Evolutionary conservation across 2,113 vertebrate species (phyloP).

Genomic region (Aegithalos caudatus): DNA sequence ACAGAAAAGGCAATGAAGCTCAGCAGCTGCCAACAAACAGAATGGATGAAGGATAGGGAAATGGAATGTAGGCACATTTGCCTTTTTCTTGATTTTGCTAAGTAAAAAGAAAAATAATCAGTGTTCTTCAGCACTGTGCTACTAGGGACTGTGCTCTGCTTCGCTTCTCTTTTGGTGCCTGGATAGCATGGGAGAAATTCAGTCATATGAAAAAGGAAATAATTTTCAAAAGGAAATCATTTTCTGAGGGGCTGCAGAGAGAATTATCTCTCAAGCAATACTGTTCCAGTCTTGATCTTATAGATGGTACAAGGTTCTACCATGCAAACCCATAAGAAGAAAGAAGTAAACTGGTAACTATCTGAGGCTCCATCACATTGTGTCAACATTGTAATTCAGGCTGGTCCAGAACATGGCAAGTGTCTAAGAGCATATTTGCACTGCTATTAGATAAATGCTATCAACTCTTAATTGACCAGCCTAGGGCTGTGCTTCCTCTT

Average conservation of each 20-base stretch:
- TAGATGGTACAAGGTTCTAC: neutral
- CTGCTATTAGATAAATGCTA: neutral
- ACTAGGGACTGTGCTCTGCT: neutral
- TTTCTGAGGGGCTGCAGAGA: neutral
- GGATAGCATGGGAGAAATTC: neutral
- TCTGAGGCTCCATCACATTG: fast-evolving
- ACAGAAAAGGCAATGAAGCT: neutral
- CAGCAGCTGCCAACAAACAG: neutral
- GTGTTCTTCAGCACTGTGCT: neutral
- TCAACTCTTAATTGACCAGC: neutral
- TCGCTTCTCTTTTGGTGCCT: neutral
- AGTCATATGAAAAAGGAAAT: neutral
- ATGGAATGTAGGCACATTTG: neutral
- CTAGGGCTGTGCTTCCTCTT: neutral
- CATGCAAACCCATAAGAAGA: neutral
- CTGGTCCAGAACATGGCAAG: neutral
- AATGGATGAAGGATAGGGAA: neutral
- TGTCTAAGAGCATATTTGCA: neutral
- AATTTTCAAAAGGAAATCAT: neutral
- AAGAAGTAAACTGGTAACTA: neutral
- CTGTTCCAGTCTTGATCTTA: neutral
- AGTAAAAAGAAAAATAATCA: neutral
- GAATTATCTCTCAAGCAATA: neutral
- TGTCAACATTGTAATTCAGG: neutral
- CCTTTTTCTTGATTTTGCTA: neutral